Conservation (phyloP, 2,888 invertebrate genomes). For the Agrochola macilenta region DNA sequence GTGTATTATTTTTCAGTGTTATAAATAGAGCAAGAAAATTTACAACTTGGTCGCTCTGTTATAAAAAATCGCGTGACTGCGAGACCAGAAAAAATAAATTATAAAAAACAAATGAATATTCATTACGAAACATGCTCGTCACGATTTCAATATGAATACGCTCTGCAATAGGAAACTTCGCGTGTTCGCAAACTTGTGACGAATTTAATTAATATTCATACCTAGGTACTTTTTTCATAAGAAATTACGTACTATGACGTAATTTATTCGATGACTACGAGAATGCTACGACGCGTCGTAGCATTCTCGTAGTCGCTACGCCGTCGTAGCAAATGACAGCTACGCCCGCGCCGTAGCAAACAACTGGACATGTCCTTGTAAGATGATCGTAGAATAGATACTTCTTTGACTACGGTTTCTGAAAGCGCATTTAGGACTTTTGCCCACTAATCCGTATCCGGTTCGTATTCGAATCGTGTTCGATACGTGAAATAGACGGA, state of each 20-base stretch:
- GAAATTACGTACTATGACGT: background rate
- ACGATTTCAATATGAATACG: constrained; percentile 15
- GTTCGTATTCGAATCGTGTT: too few relatives aligned
- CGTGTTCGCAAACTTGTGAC: constrained; percentile 12
- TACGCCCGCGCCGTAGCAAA: constrained; percentile 10
- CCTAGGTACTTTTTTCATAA: background rate
- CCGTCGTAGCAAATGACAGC: background rate
- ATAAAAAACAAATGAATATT: constrained; percentile 37
- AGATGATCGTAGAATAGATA: background rate
- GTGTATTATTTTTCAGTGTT: background rate
- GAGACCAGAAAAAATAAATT: background rate
- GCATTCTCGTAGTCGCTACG: too few relatives aligned
- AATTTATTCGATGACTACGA: background rate
- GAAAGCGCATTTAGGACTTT: background rate
- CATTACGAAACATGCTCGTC: constrained; percentile 12
- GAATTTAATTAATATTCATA: background rate
- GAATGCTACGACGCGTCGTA: background rate
- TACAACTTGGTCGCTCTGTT: background rate
- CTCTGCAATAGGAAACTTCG: background rate
- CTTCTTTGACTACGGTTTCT: background rate
- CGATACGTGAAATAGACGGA: too few relatives aligned
- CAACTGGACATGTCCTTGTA: background rate
- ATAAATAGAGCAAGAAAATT: background rate
- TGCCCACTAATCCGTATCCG: too few relatives aligned
- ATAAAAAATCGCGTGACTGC: constrained; percentile 21